A percentile compares a stretch with the other conserved stretches of the same genome.
Conservation (phyloP, 2,888 invertebrate genomes). For the Dryomyza anilis region DNA sequence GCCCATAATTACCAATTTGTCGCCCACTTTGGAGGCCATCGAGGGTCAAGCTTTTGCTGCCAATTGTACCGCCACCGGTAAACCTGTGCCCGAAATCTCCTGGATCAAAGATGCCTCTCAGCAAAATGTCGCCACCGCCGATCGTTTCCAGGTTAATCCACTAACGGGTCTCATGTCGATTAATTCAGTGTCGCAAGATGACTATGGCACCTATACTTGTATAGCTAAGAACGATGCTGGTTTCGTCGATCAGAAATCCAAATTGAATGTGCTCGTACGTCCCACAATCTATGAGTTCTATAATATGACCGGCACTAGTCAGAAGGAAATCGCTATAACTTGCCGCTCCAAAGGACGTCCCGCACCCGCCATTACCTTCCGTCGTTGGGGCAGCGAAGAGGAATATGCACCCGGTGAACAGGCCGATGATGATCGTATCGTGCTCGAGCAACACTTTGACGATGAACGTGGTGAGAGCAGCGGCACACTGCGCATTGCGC, state of each 20-base stretch:
- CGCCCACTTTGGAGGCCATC: conserved; percentile 70
- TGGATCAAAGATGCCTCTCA: conserved; percentile 81
- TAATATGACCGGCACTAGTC: conserved; percentile 73
- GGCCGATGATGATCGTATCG: conserved; percentile 71
- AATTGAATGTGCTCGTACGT: conserved; percentile 75
- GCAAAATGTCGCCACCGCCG: conserved; percentile 73
- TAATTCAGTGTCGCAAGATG: conserved; percentile 75
- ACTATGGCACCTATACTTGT: conserved; percentile 81
- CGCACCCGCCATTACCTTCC: conserved; percentile 78
- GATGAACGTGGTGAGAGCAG: conserved; percentile 66
- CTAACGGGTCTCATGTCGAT: conserved; percentile 76
- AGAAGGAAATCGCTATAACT: conserved; percentile 69
- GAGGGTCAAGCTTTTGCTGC: conserved; percentile 81
- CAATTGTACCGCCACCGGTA: conserved; percentile 79
- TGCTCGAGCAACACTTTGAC: conserved; percentile 66
- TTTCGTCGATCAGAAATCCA: conserved; percentile 69
- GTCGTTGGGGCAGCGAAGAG: conserved; percentile 72
- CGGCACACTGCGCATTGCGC: conserved; percentile 72
- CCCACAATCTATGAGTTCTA: conserved; percentile 79
- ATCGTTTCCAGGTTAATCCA: conserved; percentile 69
- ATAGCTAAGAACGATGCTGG: conserved; percentile 81
- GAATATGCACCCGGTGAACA: conserved; percentile 71
- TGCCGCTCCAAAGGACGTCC: conserved; percentile 84
- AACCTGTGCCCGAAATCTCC: conserved; percentile 80
- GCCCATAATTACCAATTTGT: conserved; percentile 72